A percentile compares a stretch with the other conserved stretches of the same genome.
Conservation (phyloP, 2,113 vertebrate genomes). For the Smithornis capensis region DNA sequence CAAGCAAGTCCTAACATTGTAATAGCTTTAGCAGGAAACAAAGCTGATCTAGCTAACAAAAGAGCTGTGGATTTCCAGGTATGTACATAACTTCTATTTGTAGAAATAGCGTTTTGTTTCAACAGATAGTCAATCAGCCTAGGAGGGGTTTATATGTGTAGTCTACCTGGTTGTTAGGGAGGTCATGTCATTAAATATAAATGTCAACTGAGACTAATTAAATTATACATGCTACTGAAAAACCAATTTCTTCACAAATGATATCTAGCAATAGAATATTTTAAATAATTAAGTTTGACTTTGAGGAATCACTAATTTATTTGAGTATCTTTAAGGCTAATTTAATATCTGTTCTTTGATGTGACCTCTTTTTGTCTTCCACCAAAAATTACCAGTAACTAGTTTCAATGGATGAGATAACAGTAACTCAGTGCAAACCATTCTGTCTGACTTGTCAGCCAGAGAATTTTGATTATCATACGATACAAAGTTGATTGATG, state of each 20-base stretch:
- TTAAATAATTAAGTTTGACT: background rate
- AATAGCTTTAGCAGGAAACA: conserved; percentile 99
- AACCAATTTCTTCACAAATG: background rate
- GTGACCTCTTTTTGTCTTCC: background rate
- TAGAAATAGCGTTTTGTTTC: background rate
- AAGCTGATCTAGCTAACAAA: conserved; percentile 96
- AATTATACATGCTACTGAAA: background rate
- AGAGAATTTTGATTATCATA: background rate
- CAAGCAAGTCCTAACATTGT: conserved; percentile 99
- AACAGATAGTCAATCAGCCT: background rate
- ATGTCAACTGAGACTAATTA: background rate
- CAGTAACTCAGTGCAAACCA: background rate
- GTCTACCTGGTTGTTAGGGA: background rate
- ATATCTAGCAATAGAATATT: background rate
- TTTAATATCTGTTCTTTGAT: background rate
- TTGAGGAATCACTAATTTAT: background rate
- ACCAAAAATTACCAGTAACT: background rate
- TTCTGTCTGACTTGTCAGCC: background rate
- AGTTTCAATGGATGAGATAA: background rate
- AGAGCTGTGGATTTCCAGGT: conserved; percentile 98
- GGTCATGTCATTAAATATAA: conserved; percentile 5
- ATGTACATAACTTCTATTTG: conserved; percentile 55
- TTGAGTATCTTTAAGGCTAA: background rate
- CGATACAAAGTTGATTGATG: background rate
- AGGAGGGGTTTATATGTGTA: background rate